phyloP scores from a whole-genome alignment of 2,113 vertebrate species.

The Spizaetus ornatus region DNA sequence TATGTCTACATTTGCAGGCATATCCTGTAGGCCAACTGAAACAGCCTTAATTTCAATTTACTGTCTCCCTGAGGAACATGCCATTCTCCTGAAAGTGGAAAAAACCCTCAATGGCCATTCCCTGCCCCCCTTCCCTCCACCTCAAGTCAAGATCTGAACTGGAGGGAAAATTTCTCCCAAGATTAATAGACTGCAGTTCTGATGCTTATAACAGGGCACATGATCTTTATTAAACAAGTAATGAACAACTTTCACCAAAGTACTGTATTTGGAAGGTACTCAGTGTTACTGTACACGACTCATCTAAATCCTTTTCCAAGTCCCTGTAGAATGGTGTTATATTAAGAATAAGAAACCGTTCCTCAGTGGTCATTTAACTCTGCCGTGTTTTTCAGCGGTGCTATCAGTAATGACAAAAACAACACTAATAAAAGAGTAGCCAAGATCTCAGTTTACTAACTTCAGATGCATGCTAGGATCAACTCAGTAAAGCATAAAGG shows the following conservation, averaged over 20 bases:
- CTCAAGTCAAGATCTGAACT: constrained; percentile 62
- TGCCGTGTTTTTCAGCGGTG: neutral
- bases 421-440: neutral
- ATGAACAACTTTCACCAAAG: constrained; percentile 57
- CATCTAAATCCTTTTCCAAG: neutral
- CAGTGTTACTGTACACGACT: neutral
- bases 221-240: constrained; percentile 72
- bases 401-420: constrained; percentile 28
- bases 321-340: neutral
- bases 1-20: constrained; percentile 95
- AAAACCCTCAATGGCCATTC: constrained; percentile 62
- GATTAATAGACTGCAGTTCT: constrained; percentile 82
- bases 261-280: constrained; percentile 52
- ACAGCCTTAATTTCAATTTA: constrained; percentile 99
- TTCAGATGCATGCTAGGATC: neutral
- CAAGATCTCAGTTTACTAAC: neutral
- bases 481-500: neutral
- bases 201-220: constrained; percentile 78
- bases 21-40: constrained; percentile 94
- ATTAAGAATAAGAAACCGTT: neutral
- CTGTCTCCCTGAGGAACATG: constrained; percentile 87
- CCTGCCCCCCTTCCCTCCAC: constrained; percentile 6
- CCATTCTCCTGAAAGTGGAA: constrained; percentile 89
- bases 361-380: neutral
- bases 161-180: constrained; percentile 80